A percentile compares a stretch with the other conserved stretches of the same genome.
phyloP scores from a whole-genome alignment of 2,888 invertebrate species.

The Monopis laevigella region DNA sequence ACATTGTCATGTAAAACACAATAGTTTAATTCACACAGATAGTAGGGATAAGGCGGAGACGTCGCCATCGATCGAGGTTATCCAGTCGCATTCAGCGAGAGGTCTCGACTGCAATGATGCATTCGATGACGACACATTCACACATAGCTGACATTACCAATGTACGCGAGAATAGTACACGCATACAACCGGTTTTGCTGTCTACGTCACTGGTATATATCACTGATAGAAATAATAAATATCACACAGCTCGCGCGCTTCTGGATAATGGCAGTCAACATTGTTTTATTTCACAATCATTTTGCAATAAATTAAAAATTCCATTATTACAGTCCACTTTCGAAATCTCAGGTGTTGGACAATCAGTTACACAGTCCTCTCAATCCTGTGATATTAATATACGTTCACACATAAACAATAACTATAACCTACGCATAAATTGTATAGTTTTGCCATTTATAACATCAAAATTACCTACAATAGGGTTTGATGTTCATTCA shows the following conservation, averaged over 20 bases:
- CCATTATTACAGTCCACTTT: conserved; percentile 19
- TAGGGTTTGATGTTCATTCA: not conserved
- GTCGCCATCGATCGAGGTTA: no score
- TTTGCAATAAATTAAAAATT: conserved; percentile 15
- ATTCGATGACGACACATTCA: no score
- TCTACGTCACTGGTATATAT: no score
- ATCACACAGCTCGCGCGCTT: conserved; percentile 8
- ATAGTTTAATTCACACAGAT: no score
- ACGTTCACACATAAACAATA: conserved; percentile 3
- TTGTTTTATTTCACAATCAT: conserved; percentile 15
- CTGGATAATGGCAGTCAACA: conserved; percentile 10
- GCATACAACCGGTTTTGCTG: no score
- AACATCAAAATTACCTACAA: not conserved
- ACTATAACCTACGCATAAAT: not conserved
- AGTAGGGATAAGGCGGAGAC: no score
- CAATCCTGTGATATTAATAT: conserved; percentile 5
- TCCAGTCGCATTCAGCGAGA: no score
- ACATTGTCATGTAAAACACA: no score
- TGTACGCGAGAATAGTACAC: no score
- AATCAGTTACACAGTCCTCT: conserved; percentile 4
- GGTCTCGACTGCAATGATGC: no score
- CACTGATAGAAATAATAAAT: no score
- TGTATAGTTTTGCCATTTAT: conserved; percentile 17
- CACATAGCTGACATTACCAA: no score
- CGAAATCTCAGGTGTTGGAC: conserved; percentile 15